Conservation (phyloP, 2,113 vertebrate genomes). For the Pomatorhinus ruficollis region DNA sequence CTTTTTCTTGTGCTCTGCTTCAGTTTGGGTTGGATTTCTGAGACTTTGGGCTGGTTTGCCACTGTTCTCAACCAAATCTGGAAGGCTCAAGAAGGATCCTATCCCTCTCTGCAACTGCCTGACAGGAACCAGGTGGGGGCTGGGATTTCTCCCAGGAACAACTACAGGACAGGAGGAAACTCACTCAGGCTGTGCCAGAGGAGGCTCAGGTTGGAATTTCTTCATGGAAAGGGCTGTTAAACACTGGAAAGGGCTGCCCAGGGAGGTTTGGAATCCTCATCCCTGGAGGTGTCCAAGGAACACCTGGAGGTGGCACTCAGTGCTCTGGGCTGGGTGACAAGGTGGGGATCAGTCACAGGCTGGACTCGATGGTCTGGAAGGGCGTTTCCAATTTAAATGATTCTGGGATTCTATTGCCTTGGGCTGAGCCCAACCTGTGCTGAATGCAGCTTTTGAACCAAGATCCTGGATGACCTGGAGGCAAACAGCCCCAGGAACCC, state of each 20-base stretch:
- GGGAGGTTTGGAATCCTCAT: not conserved
- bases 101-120: not conserved
- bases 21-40: not conserved
- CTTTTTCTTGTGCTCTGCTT: not conserved
- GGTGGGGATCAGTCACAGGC: accelerated
- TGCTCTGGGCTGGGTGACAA: not conserved
- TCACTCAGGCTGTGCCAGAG: not conserved
- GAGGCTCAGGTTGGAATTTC: not conserved
- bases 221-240: not conserved
- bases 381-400: not conserved
- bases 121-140: not conserved
- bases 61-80: not conserved
- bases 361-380: not conserved
- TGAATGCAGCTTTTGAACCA: not conserved
- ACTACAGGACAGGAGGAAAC: not conserved
- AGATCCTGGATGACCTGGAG: not conserved
- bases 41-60: not conserved
- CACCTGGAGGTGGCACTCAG: not conserved
- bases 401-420: not conserved
- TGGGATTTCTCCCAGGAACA: not conserved
- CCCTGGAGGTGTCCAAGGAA: not conserved
- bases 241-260: not conserved
- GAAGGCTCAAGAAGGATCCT: not conserved
- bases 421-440: not conserved
- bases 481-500: not conserved